These are phyloP conservation scores for Dolichotis patagonum DNA, from an alignment of 2,113 vertebrate genomes.

Conservation along the genomic window DNA sequence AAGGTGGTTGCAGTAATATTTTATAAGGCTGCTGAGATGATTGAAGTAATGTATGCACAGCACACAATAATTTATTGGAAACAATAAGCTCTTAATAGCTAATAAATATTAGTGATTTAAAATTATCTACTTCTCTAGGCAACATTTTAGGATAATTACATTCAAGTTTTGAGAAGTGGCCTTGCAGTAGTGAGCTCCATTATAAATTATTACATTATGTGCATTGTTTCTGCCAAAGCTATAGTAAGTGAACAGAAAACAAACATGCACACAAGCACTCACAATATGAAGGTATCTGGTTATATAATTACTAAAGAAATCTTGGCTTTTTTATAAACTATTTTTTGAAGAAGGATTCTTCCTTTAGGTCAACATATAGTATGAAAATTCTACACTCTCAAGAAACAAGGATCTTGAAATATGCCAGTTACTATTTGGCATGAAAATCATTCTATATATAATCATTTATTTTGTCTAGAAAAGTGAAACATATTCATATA, in stretches of 20 bases:
- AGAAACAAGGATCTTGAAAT: background rate
- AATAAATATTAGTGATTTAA: conserved; percentile 9
- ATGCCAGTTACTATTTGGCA: background rate
- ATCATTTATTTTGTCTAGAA: conserved; percentile 44
- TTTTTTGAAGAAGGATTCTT: background rate
- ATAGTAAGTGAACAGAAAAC: background rate
- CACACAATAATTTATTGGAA: background rate
- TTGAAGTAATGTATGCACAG: background rate
- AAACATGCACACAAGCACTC: background rate
- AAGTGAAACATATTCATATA: background rate
- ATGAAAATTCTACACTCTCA: background rate
- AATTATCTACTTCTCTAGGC: background rate
- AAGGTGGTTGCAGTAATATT: background rate
- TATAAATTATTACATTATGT: background rate
- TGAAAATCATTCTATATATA: conserved; percentile 1
- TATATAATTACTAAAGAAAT: background rate
- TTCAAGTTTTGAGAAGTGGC: background rate
- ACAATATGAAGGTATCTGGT: background rate
- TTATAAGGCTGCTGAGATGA: background rate
- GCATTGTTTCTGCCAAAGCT: background rate
- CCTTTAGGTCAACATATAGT: background rate
- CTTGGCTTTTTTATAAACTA: background rate
- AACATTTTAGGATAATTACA: background rate
- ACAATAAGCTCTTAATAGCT: background rate
- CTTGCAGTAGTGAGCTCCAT: background rate